Conservation (phyloP, 2,797 vertebrate species). For the Enteromius anoplus region DNA sequence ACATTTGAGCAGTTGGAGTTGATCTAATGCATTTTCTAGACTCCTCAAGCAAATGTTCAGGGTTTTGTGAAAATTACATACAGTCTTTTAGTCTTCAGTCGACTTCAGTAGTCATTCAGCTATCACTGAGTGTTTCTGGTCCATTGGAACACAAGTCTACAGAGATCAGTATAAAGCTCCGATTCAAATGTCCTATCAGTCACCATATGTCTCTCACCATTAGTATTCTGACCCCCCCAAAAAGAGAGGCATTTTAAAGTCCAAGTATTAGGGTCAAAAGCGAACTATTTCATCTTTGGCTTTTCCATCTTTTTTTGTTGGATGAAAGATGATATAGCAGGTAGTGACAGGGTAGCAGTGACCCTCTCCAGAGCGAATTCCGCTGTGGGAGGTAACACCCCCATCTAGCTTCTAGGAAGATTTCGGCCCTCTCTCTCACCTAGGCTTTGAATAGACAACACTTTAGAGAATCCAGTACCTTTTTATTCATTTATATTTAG, state of each 20-base stretch:
- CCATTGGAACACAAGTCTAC: neutral
- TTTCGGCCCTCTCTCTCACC: constrained; percentile 26
- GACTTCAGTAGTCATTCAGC: neutral
- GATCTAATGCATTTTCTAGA: neutral
- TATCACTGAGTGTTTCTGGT: neutral
- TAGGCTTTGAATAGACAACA: constrained; percentile 30
- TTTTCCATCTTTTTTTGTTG: constrained; percentile 20
- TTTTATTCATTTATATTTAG: constrained; percentile 27
- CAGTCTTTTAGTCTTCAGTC: neutral
- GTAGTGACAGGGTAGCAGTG: constrained; percentile 60
- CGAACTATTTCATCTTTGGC: constrained; percentile 51
- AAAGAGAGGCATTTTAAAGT: constrained; percentile 41
- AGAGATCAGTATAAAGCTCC: constrained; percentile 11
- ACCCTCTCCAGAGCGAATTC: constrained; percentile 59
- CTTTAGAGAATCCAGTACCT: constrained; percentile 35
- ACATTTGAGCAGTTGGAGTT: neutral
- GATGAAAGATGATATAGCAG: constrained; percentile 59
- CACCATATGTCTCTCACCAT: constrained; percentile 48
- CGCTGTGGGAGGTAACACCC: constrained; percentile 38
- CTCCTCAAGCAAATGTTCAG: neutral
- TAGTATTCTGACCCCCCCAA: constrained; percentile 44
- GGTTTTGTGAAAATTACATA: neutral
- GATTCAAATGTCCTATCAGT: constrained; percentile 57
- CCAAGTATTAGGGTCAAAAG: constrained; percentile 47
- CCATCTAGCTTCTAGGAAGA: constrained; percentile 48